Evolutionary conservation across 2,797 vertebrate species (phyloP).

Genomic region (Pseudopleuronectes americanus): DNA sequence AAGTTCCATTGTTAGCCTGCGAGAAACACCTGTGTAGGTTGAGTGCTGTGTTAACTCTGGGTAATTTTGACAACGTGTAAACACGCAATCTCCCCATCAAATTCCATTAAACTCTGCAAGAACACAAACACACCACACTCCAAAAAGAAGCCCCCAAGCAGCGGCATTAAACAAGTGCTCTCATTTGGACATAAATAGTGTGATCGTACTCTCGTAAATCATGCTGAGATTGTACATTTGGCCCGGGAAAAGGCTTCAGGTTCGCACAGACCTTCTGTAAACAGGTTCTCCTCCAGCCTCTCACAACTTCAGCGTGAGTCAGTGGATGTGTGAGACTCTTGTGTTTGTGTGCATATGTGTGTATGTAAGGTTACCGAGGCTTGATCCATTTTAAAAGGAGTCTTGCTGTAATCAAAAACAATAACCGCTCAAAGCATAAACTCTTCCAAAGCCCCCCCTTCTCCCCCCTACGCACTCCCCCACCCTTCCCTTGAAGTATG

Average conservation of each 20-base stretch:
- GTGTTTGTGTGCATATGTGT: conserved; percentile 34
- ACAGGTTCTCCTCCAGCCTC: conserved; percentile 72
- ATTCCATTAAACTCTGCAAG: conserved; percentile 66
- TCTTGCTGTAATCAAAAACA: conserved; percentile 97
- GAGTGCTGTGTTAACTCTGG: conserved; percentile 49
- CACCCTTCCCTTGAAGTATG: conserved; percentile 86
- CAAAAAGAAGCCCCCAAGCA: conserved; percentile 68
- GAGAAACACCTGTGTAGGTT: conserved; percentile 30
- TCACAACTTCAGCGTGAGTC: conserved; percentile 36
- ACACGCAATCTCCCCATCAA: conserved; percentile 67
- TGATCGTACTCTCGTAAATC: conserved; percentile 77
- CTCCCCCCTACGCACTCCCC: conserved; percentile 1
- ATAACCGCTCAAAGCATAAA: conserved; percentile 92
- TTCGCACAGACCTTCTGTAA: conserved; percentile 81
- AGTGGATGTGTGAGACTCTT: conserved; percentile 25
- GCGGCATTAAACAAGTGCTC: conserved; percentile 75
- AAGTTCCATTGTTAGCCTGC: conserved; percentile 19
- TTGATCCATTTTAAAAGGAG: conserved; percentile 85
- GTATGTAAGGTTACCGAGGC: conserved; percentile 53
- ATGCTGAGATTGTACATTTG: conserved; percentile 70
- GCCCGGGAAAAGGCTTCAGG: conserved; percentile 73
- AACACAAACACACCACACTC: conserved; percentile 61
- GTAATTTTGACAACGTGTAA: conserved; percentile 69
- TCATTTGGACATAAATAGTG: conserved; percentile 76
- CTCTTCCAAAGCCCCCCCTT: conserved; percentile 85